These are phyloP conservation scores for Heliangelus exortis DNA, from an alignment of 2,797 vertebrate species.

Conservation along the genomic window DNA sequence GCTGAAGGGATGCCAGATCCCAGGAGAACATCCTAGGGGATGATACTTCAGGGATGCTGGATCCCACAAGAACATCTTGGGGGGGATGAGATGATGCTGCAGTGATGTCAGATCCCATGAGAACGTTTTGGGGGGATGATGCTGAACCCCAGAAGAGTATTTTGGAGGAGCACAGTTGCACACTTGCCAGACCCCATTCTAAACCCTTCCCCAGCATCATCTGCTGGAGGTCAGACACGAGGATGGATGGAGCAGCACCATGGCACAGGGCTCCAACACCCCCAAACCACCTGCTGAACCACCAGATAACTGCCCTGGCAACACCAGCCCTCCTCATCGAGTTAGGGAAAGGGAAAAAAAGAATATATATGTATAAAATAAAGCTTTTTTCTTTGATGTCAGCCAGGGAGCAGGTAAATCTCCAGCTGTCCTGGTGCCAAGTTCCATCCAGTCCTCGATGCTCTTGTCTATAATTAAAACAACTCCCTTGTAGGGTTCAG, in stretches of 20 bases:
- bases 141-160: not conserved
- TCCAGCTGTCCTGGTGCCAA: not conserved
- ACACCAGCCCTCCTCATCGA: accelerated
- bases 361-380: not conserved
- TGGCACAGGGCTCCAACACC: accelerated
- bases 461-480: not conserved
- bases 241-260: not conserved
- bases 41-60: not conserved
- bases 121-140: not conserved
- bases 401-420: not conserved
- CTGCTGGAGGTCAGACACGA: not conserved
- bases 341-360: not conserved
- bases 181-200: not conserved
- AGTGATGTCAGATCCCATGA: not conserved
- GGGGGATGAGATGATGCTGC: no score
- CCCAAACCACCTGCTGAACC: not conserved
- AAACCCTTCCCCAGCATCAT: not conserved
- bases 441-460: not conserved
- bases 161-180: not conserved
- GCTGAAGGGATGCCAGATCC: not conserved
- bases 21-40: not conserved
- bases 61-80: not conserved
- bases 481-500: not conserved
- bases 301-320: accelerated
- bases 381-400: not conserved